A percentile compares a stretch with the other conserved stretches of the same genome.
Conservation (phyloP, 1,140 invertebrate species). For the Brachionus koreanus region DNA sequence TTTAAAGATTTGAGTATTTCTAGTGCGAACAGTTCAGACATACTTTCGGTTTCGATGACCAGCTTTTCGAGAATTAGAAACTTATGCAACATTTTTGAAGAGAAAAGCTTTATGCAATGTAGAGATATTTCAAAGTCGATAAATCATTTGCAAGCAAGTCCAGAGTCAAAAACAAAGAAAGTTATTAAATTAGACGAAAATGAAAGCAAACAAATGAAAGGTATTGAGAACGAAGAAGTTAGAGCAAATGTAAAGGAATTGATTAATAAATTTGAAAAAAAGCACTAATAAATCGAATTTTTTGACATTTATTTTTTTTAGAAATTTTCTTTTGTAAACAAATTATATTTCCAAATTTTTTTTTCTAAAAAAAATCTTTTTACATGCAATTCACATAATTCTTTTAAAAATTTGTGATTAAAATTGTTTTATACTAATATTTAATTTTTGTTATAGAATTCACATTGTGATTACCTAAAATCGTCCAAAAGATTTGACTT, state of each 20-base stretch:
- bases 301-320: slow-evolving; percentile 23
- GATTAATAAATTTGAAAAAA: slow-evolving; percentile 43
- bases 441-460: neutral
- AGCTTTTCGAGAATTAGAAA: slow-evolving; percentile 26
- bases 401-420: slow-evolving; percentile 42
- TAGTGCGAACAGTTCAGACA: neutral
- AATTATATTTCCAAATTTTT: slow-evolving; percentile 37
- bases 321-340: slow-evolving; percentile 19
- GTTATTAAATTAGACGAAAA: neutral
- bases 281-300: slow-evolving; percentile 34
- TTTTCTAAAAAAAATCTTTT: neutral
- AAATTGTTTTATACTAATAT: slow-evolving; percentile 30
- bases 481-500: neutral
- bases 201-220: neutral
- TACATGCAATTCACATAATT: slow-evolving; percentile 2
- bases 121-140: slow-evolving; percentile 8
- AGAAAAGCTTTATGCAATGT: neutral
- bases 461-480: neutral
- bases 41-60: neutral
- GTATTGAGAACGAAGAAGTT: neutral
- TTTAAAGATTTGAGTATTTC: neutral
- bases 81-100: slow-evolving; percentile 9
- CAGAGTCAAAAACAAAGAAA: neutral
- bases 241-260: slow-evolving; percentile 13
- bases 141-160: neutral